Percentiles rank a stretch among this genome's conserved stretches.
phyloP scores from a whole-genome alignment of 2,888 invertebrate species.

The Isotomurus palustris region DNA sequence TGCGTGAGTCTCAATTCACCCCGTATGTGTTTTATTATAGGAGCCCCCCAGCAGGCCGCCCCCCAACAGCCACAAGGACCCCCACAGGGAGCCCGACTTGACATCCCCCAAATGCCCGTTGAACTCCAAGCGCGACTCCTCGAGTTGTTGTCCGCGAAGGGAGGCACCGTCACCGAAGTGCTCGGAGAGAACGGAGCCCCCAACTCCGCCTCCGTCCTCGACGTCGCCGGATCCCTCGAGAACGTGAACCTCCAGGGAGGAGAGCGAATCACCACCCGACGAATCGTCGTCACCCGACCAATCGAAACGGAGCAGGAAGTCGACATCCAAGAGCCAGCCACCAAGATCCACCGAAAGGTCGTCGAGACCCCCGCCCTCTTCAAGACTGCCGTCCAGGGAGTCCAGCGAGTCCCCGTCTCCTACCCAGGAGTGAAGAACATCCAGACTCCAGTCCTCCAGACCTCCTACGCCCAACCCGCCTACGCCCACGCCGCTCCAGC shows the following conservation, averaged over 20 bases:
- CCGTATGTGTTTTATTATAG: no score
- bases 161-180: slow-evolving; percentile 50
- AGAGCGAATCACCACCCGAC: slow-evolving; percentile 58
- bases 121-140: slow-evolving; percentile 54
- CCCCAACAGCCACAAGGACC: slow-evolving; percentile 37
- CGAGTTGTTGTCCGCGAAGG: slow-evolving; percentile 54
- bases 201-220: slow-evolving; percentile 50
- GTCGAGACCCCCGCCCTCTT: slow-evolving; percentile 57
- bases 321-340: slow-evolving; percentile 57
- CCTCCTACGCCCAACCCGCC: slow-evolving; percentile 25
- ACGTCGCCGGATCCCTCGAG: slow-evolving; percentile 58
- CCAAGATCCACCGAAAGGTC: slow-evolving; percentile 57
- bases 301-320: slow-evolving; percentile 60
- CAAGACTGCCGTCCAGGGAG: slow-evolving; percentile 53
- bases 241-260: slow-evolving; percentile 54
- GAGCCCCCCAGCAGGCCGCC: slow-evolving; percentile 13
- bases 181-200: slow-evolving; percentile 50
- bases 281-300: slow-evolving; percentile 60
- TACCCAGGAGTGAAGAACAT: slow-evolving; percentile 43
- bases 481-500: slow-evolving; percentile 10
- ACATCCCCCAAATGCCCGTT: slow-evolving; percentile 42
- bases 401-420: slow-evolving; percentile 49
- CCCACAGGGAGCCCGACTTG: slow-evolving; percentile 39
- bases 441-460: slow-evolving; percentile 42
- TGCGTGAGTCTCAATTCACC: no score